A percentile compares a stretch with the other conserved stretches of the same genome.
These are phyloP conservation scores for Thaumatotibia leucotreta DNA, from an alignment of 1,140 invertebrate species.

Conservation along the genomic window DNA sequence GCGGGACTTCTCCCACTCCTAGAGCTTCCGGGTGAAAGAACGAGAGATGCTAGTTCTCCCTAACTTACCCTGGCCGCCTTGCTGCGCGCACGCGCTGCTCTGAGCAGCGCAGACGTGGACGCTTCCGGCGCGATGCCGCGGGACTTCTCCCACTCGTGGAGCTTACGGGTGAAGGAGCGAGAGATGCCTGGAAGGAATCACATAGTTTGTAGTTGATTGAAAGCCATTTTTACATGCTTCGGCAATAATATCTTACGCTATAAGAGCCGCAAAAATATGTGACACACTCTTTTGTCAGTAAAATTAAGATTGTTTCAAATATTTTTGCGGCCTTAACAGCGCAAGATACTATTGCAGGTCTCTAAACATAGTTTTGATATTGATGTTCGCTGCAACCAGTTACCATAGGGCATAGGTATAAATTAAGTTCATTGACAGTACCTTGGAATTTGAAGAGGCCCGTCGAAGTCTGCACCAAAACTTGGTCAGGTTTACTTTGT, in stretches of 20 bases:
- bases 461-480: conserved; percentile 87
- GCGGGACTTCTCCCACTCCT: conserved; percentile 93
- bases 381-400: too few relatives aligned
- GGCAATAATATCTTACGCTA: too few relatives aligned
- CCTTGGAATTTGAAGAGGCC: conserved; percentile 89
- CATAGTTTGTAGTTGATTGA: not conserved
- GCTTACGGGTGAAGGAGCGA: conserved; percentile 90
- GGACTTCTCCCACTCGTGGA: conserved; percentile 94
- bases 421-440: too few relatives aligned
- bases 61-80: conserved; percentile 41
- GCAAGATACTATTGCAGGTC: too few relatives aligned
- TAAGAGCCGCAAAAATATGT: too few relatives aligned
- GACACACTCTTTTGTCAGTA: too few relatives aligned
- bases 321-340: too few relatives aligned
- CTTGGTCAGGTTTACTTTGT: conserved; percentile 77
- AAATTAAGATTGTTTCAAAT: too few relatives aligned
- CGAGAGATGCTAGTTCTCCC: conserved; percentile 89
- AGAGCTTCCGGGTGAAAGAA: conserved; percentile 91
- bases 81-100: conserved; percentile 64
- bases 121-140: conserved; percentile 87
- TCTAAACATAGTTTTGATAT: too few relatives aligned
- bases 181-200: conserved; percentile 79
- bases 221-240: too few relatives aligned
- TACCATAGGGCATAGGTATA: too few relatives aligned
- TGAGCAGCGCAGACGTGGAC: conserved; percentile 87